Base-by-base conservation (phyloP, 92 coral and sea anemone species). In the Meandrina meandrites region DNA sequence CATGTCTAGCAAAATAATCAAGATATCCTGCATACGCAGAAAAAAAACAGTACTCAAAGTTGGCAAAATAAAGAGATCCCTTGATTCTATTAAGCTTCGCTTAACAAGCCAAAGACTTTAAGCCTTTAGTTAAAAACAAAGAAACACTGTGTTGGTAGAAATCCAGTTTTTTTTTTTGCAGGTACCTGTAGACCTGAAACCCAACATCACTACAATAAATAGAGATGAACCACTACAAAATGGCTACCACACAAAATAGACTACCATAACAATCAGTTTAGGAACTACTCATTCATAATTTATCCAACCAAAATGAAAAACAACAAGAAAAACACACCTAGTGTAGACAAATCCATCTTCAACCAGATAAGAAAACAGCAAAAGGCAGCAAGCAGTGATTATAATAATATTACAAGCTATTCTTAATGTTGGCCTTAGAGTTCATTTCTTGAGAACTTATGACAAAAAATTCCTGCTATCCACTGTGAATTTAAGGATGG, bases 261-360 rank as follows among this genome's bases (percentile, higher is more conserved):
- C 87, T 72, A 82, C 73, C 80, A 72, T 54, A 64, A 88, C 72
- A n/a, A 22, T 19, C 62, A 75, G 81, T 70, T 74, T 35, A 82
- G 81, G 76, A 62, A 82, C 67, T 81, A 56, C 68, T 0, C 30
- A 51, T 75, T 50, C 58, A 83, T 67, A 45, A 84, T 53, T 75
- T 32, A 88, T 87, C 50, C 28, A 85, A 79, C 75, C 45, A 7
- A 50, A 62, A 13, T n/a, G 60, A 42, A 75, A 77, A 75, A 76
- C 87, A 84, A 58, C 27, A n/a, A n/a, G 30, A 17, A 47, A 73
- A 84, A 84, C 88, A 30, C 58, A 85, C 88, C 88, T 85, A 32
- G 76, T 30, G 60, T 53, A 27, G 82, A 45, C n/a, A 85, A 76
- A 5, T 75, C 30, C 88, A 85, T 85, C 64, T 62, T 77, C 22